Evolutionary conservation across 2,797 vertebrate genomes (phyloP), one percentile per base, ranked within the genome.

Genomic region (Miichthys miiuy): DNA sequence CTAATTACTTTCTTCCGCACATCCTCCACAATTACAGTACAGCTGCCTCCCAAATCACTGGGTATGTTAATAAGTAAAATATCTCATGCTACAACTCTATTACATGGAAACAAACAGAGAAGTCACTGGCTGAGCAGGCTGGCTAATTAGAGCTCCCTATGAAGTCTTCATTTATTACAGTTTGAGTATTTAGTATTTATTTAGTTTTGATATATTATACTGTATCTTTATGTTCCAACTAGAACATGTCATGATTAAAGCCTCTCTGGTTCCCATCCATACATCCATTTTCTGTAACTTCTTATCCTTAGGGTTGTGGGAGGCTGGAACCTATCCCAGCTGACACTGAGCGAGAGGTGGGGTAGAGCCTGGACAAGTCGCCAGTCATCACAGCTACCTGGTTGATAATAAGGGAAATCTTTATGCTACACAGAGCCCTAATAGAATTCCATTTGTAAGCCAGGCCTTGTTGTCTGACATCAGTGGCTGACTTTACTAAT

Each of bases 1-100:
- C 87, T 90, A 85, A 95, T 95, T 94, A 94, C 82, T 87, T 89
- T 92, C 92, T 91, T 93, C 93, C 72, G 89, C 90, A 91, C 93
- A 92, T 93, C 94, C 91, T 92, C 89, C 81, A 83, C 89, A 90
- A 93, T 94, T 92, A 94, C 78, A 61, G 78, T 83, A 84, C 81
- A 88, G 91, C 91, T 93, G 93, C 91, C 83, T 82, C 68, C 79
- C 73, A 88, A 84, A 91, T 93, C 84, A 91, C 80, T 75, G 80
- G 30, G 63, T 56, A 77, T 69, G 80, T 86, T 87, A 83, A 84
- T 89, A 90, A 80, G 76, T 77, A 68, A 86, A 88, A 83, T 77
- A 80, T 82, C 83, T 84, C 78, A 81, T 84, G 69, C 77, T 63
- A 42, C 66, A 75, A 80, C 66, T 86, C 66, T 64, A 55, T 78